Evolutionary conservation across 2,888 invertebrate genomes (phyloP).

Genomic region (Lasius fuliginosus): DNA sequence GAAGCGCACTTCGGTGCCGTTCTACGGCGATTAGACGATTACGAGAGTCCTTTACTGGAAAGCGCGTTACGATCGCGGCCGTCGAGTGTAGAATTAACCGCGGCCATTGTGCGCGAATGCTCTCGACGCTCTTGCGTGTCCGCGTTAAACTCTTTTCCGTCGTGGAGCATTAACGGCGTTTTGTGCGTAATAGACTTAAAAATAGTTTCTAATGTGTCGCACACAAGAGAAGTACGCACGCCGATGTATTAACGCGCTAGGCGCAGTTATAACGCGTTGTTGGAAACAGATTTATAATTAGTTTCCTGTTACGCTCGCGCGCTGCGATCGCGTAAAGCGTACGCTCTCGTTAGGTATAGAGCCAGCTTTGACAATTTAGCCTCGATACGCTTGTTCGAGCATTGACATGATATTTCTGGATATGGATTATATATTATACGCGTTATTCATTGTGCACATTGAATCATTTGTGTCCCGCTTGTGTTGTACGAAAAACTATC

Average conservation of each 20-base stretch:
- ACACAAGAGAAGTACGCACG: constrained; percentile 25
- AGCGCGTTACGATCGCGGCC: constrained; percentile 63
- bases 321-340: constrained; percentile 45
- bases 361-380: constrained; percentile 50
- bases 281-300: constrained; percentile 58
- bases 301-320: constrained; percentile 46
- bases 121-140: constrained; percentile 22
- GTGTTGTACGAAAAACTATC: constrained; percentile 14
- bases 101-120: constrained; percentile 51
- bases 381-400: constrained; percentile 52
- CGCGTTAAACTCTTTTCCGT: constrained; percentile 47
- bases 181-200: constrained; percentile 44
- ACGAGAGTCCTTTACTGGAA: constrained; percentile 57
- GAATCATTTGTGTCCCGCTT: constrained; percentile 8
- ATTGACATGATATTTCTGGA: constrained; percentile 56
- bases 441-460: constrained; percentile 21
- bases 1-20: constrained; percentile 62
- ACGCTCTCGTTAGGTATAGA: constrained; percentile 48
- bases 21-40: constrained; percentile 72
- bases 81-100: constrained; percentile 65
- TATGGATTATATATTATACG: constrained; percentile 51
- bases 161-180: background rate
- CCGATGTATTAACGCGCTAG: constrained; percentile 40
- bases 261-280: constrained; percentile 50
- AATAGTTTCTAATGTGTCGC: constrained; percentile 52